Conservation (phyloP, 2,797 vertebrate species). For the Cossypha niveicapilla region DNA sequence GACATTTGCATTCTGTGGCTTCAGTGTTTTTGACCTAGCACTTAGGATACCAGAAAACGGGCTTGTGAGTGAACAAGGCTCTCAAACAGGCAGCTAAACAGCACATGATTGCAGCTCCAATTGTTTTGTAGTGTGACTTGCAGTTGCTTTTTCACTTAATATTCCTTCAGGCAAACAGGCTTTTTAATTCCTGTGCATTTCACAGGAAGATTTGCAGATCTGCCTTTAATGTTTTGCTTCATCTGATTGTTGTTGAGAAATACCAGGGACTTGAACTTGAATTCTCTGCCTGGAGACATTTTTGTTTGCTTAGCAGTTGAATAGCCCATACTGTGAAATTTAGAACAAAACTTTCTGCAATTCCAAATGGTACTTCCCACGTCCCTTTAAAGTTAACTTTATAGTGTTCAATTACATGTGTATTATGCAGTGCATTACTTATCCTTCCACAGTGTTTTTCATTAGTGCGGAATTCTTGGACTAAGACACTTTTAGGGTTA, state of each 20-base stretch:
- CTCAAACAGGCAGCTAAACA: slow-evolving; percentile 21
- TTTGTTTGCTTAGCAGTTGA: slow-evolving; percentile 3
- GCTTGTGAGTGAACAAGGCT: slow-evolving; percentile 26
- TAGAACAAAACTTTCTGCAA: slow-evolving; percentile 25
- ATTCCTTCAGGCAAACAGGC: slow-evolving; percentile 27
- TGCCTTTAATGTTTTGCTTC: slow-evolving; percentile 29
- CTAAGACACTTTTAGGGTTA: background rate
- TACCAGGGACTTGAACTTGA: slow-evolving; percentile 30
- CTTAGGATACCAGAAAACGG: background rate
- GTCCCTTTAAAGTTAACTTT: background rate
- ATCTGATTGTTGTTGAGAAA: slow-evolving; percentile 20
- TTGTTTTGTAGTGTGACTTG: slow-evolving; percentile 18
- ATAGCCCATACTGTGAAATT: background rate
- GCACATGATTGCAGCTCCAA: background rate
- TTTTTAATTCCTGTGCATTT: slow-evolving; percentile 13
- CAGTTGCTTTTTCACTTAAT: slow-evolving; percentile 24
- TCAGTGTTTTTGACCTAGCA: slow-evolving; percentile 14
- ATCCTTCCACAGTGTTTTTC: background rate
- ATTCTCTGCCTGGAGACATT: slow-evolving; percentile 21
- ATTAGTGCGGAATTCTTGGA: background rate
- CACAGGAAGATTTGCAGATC: slow-evolving; percentile 11
- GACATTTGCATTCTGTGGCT: slow-evolving; percentile 18
- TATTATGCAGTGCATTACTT: background rate
- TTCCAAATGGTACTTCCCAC: background rate
- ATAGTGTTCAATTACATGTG: background rate